These are phyloP conservation scores for Pitta sordida DNA, from an alignment of 2,113 vertebrate species.

Conservation along the genomic window DNA sequence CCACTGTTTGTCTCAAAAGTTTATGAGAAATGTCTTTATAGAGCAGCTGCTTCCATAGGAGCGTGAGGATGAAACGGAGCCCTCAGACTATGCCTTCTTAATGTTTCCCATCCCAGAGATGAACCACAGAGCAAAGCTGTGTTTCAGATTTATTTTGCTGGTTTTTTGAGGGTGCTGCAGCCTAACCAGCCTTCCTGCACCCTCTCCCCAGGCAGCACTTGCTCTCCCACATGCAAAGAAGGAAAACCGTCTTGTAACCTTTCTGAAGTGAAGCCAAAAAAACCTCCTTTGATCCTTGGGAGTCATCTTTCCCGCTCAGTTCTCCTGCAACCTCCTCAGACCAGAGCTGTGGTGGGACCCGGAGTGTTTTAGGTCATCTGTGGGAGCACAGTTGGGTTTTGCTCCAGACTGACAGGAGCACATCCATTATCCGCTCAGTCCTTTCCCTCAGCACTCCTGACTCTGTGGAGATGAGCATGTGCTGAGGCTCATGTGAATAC, in stretches of 20 bases:
- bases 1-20: background rate
- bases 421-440: rapidly evolving
- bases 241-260: background rate
- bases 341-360: background rate
- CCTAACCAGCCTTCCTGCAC: background rate
- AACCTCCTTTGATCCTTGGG: background rate
- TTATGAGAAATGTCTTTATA: background rate
- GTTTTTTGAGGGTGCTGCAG: background rate
- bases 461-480: background rate
- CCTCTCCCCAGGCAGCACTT: background rate
- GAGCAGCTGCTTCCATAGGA: background rate
- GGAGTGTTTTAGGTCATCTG: rapidly evolving
- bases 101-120: background rate
- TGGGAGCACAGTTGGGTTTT: background rate
- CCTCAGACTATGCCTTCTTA: background rate
- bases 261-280: background rate
- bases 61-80: background rate
- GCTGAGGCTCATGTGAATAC: background rate
- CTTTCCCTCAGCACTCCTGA: background rate
- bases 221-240: background rate
- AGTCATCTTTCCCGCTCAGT: rapidly evolving
- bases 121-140: rapidly evolving
- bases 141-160: background rate
- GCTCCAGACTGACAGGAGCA: rapidly evolving
- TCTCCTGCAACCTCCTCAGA: background rate